phyloP scores from a whole-genome alignment of 2,797 vertebrate species.

The Molossus alvarezi region DNA sequence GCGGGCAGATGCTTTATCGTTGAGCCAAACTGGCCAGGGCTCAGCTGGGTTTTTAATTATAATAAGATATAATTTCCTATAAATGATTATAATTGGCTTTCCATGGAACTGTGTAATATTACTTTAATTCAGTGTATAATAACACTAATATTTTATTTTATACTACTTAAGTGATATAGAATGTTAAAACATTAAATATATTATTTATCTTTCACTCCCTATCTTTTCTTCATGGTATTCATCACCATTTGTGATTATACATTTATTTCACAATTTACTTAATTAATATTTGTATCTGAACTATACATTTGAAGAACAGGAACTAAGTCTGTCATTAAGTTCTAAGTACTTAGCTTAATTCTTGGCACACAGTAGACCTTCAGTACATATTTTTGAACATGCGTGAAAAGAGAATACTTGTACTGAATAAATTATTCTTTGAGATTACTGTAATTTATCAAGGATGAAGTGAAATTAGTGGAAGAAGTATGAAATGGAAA shows the following conservation, averaged over 20 bases:
- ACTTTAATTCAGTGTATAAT: slow-evolving; percentile 26
- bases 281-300: neutral
- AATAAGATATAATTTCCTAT: neutral
- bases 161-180: neutral
- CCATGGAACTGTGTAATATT: neutral
- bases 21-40: too few species aligned
- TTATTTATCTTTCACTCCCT: slow-evolving; percentile 8
- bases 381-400: neutral
- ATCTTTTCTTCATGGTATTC: slow-evolving; percentile 33
- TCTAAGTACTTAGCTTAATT: neutral
- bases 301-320: neutral
- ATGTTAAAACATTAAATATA: slow-evolving; percentile 11
- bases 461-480: neutral
- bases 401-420: neutral
- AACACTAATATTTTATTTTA: slow-evolving; percentile 33
- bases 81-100: slow-evolving; percentile 12
- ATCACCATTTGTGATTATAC: slow-evolving; percentile 3
- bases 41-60: neutral
- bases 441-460: neutral
- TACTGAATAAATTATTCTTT: neutral
- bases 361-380: neutral
- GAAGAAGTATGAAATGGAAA: neutral
- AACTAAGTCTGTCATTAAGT: neutral
- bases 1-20: too few species aligned
- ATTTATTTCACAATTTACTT: slow-evolving; percentile 29